Conservation (phyloP, 1,140 invertebrate genomes). For the Euura lappo region DNA sequence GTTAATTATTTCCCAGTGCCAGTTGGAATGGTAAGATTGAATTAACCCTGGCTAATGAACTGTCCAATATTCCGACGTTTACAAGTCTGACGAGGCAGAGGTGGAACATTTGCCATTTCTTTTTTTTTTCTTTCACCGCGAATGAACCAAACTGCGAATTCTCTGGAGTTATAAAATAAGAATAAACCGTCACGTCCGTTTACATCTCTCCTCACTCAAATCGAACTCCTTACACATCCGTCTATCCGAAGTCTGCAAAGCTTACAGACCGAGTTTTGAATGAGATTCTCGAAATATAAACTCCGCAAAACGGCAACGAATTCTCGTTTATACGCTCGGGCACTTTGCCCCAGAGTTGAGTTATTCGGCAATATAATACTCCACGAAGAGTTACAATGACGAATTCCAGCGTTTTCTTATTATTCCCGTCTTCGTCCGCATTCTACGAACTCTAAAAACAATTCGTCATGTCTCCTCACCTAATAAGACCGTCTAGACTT, state of each 20-base stretch:
- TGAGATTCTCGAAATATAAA: too few relatives aligned
- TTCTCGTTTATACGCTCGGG: too few relatives aligned
- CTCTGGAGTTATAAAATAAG: not conserved
- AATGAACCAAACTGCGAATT: not conserved
- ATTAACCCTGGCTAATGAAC: not conserved
- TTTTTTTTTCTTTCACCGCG: not conserved
- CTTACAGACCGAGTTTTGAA: too few relatives aligned
- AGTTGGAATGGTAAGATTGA: not conserved
- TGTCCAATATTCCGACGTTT: not conserved
- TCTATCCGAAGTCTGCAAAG: too few relatives aligned
- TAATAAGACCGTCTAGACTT: not conserved
- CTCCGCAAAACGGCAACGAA: too few relatives aligned
- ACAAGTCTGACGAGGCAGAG: not conserved
- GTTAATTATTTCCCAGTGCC: not conserved
- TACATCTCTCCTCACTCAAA: not conserved
- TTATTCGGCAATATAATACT: not conserved
- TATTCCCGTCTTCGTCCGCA: not conserved
- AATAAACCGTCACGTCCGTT: not conserved
- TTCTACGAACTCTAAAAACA: not conserved
- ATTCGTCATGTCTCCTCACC: not conserved
- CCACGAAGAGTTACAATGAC: not conserved
- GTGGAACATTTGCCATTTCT: not conserved
- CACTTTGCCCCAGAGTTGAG: not conserved
- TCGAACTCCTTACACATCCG: too few relatives aligned
- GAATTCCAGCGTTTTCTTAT: not conserved